A percentile compares a stretch with the other conserved stretches of the same genome.
phyloP scores from a whole-genome alignment of 2,113 vertebrate species.

The Mustela nigripes region DNA sequence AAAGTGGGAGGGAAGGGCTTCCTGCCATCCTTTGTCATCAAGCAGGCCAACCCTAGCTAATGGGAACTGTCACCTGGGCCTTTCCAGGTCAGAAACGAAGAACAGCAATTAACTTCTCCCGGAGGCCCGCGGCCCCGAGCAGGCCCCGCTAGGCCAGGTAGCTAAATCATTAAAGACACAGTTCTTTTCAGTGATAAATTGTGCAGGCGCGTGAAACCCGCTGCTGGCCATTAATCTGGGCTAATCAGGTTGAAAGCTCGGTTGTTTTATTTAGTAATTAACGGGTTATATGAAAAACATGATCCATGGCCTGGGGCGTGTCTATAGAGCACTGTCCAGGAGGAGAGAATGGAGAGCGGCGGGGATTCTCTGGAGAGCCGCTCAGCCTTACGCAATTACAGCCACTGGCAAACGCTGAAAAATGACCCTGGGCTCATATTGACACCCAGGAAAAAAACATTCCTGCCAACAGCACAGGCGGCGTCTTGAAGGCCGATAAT shows the following conservation, averaged over 20 bases:
- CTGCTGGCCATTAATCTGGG: constrained; percentile 97
- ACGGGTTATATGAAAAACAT: constrained; percentile 93
- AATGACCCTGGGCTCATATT: constrained; percentile 87
- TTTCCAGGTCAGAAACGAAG: constrained; percentile 93
- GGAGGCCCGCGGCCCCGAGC: constrained; percentile 88
- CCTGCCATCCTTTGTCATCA: constrained; percentile 88
- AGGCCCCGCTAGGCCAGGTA: constrained; percentile 90
- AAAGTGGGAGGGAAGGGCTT: constrained; percentile 88
- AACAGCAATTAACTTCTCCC: constrained; percentile 95
- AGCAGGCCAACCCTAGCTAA: constrained; percentile 90
- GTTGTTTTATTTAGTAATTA: constrained; percentile 96
- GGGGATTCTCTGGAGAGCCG: constrained; percentile 87
- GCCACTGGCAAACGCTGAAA: constrained; percentile 86
- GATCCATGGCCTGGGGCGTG: constrained; percentile 89
- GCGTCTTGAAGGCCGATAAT: constrained; percentile 78
- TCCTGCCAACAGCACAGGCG: constrained; percentile 74
- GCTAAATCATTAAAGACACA: constrained; percentile 95
- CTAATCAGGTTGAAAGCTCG: constrained; percentile 93
- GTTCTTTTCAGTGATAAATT: constrained; percentile 97
- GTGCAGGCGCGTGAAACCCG: constrained; percentile 91
- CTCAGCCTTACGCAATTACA: constrained; percentile 88
- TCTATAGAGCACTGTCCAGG: constrained; percentile 88
- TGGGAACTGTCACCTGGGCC: constrained; percentile 93
- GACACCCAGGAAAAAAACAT: constrained; percentile 84
- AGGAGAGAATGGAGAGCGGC: constrained; percentile 86